Percentiles rank a stretch among this genome's conserved stretches.
Conservation (phyloP, 2,888 invertebrate genomes). For the Danaus chrysippus region DNA sequence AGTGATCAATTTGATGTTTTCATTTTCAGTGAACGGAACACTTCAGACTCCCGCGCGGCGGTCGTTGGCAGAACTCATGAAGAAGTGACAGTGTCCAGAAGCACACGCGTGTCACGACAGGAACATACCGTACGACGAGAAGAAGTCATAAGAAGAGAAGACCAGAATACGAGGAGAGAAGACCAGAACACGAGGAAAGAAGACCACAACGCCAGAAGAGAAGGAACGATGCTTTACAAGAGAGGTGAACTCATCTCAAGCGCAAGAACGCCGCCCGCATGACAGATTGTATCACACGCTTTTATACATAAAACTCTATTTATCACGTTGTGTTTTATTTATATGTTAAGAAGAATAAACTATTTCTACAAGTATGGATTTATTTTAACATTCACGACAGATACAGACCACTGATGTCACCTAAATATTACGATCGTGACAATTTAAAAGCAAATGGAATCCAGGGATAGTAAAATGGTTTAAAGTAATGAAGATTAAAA, state of each 20-base stretch:
- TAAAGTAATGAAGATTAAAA: neutral
- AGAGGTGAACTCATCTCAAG: constrained; percentile 90
- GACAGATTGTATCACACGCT: constrained; percentile 57
- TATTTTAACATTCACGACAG: neutral
- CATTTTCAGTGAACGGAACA: constrained; percentile 70
- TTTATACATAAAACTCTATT: constrained; percentile 75
- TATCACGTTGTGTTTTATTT: constrained; percentile 56
- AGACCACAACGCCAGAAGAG: constrained; percentile 35
- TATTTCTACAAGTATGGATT: constrained; percentile 25
- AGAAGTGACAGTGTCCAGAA: constrained; percentile 79
- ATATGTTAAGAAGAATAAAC: constrained; percentile 29
- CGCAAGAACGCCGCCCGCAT: constrained; percentile 76
- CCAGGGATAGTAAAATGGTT: neutral
- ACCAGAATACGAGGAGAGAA: constrained; percentile 74
- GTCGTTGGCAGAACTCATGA: constrained; percentile 62
- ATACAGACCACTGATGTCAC: too few relatives aligned
- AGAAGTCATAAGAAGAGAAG: constrained; percentile 38
- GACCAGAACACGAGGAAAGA: constrained; percentile 37
- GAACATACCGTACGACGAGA: constrained; percentile 32
- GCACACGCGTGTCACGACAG: constrained; percentile 47
- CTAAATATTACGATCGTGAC: too few relatives aligned
- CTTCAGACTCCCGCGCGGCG: constrained; percentile 67
- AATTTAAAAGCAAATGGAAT: too few relatives aligned
- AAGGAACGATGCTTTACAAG: constrained; percentile 83
- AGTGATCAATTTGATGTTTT: neutral